A percentile compares a stretch with the other conserved stretches of the same genome.
These are phyloP conservation scores for Plestiodon gilberti DNA, from an alignment of 2,113 vertebrate genomes.

Conservation along the genomic window DNA sequence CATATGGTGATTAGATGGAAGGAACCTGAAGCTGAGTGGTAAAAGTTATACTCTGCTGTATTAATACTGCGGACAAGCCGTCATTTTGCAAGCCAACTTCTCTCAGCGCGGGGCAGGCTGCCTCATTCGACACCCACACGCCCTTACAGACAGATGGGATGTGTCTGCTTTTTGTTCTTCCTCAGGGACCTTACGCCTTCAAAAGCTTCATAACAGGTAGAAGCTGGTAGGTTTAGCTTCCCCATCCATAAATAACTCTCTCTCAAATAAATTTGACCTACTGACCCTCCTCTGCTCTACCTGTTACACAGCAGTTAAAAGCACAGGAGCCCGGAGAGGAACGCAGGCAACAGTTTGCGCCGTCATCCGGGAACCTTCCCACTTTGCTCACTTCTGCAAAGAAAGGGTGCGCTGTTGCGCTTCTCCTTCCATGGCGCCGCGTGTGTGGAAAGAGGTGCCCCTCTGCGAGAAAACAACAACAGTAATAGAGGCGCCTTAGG, in stretches of 20 bases:
- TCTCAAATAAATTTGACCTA: not conserved
- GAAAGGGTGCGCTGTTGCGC: not conserved
- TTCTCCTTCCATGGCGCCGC: not conserved
- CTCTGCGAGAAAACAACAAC: not conserved
- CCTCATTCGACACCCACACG: not conserved
- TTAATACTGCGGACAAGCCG: not conserved
- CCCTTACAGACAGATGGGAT: no score
- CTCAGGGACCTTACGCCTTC: not conserved
- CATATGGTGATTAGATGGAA: not conserved
- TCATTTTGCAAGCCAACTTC: not conserved
- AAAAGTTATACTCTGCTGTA: not conserved
- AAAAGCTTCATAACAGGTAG: not conserved
- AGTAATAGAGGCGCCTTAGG: not conserved
- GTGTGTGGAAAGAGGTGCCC: no score
- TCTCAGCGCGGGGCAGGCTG: not conserved
- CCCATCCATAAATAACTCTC: no score
- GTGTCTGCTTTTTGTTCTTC: no score
- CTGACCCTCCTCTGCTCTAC: not conserved
- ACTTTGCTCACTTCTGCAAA: not conserved
- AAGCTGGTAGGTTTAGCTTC: not conserved
- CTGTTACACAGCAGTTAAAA: not conserved
- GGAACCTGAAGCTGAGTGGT: no score
- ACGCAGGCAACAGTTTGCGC: not conserved
- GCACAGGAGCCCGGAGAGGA: not conserved
- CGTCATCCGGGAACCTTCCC: not conserved